Conservation (phyloP, 2,113 vertebrate species). For the Aphyosemion australe region DNA sequence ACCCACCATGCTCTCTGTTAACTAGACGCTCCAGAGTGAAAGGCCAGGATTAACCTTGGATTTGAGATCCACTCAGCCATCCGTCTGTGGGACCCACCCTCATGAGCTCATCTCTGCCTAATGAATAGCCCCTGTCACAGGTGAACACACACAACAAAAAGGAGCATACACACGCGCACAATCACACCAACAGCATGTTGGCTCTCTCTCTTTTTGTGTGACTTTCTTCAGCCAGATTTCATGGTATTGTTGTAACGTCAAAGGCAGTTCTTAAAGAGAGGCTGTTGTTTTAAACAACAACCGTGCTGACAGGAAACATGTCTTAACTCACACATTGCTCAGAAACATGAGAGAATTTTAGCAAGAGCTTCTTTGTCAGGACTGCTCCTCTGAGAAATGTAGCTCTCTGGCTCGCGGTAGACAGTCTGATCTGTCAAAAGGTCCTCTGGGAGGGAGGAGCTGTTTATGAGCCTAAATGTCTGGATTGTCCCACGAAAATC, state of each 20-base stretch:
- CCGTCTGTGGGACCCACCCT: constrained; percentile 51
- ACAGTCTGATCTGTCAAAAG: constrained; percentile 11
- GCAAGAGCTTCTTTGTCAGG: constrained; percentile 26
- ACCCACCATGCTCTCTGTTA: constrained; percentile 59
- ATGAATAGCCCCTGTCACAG: constrained; percentile 60
- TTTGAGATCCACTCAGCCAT: constrained; percentile 59
- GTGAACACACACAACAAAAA: constrained; percentile 64
- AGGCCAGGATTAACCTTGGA: constrained; percentile 78
- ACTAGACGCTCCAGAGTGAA: constrained; percentile 58
- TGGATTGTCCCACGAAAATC: background rate
- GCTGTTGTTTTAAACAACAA: constrained; percentile 32
- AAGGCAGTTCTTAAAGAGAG: constrained; percentile 33
- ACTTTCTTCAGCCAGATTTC: constrained; percentile 47
- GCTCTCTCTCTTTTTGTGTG: constrained; percentile 39
- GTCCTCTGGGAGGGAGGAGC: constrained; percentile 5
- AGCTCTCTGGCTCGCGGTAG: constrained; percentile 5
- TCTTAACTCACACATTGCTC: constrained; percentile 43
- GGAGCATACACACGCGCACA: constrained; percentile 31
- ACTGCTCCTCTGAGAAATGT: constrained; percentile 19
- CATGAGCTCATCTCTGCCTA: constrained; percentile 64
- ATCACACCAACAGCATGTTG: constrained; percentile 24
- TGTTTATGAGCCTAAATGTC: background rate
- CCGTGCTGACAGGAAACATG: constrained; percentile 44
- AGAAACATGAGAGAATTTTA: constrained; percentile 18
- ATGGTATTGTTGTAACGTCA: constrained; percentile 62